phyloP scores from a whole-genome alignment of 2,888 invertebrate species.

The Clanis bilineata region DNA sequence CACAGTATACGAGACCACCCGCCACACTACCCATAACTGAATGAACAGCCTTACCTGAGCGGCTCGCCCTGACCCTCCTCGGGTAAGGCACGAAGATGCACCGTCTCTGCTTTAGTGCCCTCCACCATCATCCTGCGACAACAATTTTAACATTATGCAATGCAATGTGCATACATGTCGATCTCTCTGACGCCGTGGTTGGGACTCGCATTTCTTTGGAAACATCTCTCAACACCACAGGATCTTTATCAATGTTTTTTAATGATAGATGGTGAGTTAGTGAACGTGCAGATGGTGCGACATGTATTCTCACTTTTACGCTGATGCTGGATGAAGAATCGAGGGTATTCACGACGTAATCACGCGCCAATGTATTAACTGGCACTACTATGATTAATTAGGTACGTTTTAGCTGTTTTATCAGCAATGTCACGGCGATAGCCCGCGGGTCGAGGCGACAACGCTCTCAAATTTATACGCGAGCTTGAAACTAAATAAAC shows the following conservation, averaged over 20 bases:
- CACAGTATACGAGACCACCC: too few species aligned
- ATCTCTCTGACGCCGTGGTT: too few species aligned
- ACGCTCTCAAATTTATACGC: background rate
- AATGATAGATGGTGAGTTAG: too few species aligned
- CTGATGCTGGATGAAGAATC: background rate
- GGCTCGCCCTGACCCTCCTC: slow-evolving; percentile 28
- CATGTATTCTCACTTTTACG: too few species aligned
- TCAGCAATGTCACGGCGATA: slow-evolving; percentile 1
- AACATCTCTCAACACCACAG: too few species aligned
- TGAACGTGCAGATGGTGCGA: too few species aligned
- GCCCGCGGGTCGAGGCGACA: background rate
- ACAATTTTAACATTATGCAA: background rate
- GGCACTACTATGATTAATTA: background rate
- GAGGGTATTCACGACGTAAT: background rate
- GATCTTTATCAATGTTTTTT: too few species aligned
- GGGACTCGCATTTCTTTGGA: too few species aligned
- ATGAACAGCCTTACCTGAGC: slow-evolving; percentile 18
- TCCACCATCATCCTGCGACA: slow-evolving; percentile 24
- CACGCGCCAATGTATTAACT: background rate
- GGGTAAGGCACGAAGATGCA: slow-evolving; percentile 38
- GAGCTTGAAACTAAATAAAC: background rate
- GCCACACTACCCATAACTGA: background rate
- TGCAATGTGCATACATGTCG: background rate
- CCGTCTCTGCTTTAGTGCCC: slow-evolving; percentile 35
- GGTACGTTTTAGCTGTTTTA: background rate